These are phyloP conservation scores for Danionella cerebrum DNA, from an alignment of 2,113 vertebrate genomes.

Conservation along the genomic window DNA sequence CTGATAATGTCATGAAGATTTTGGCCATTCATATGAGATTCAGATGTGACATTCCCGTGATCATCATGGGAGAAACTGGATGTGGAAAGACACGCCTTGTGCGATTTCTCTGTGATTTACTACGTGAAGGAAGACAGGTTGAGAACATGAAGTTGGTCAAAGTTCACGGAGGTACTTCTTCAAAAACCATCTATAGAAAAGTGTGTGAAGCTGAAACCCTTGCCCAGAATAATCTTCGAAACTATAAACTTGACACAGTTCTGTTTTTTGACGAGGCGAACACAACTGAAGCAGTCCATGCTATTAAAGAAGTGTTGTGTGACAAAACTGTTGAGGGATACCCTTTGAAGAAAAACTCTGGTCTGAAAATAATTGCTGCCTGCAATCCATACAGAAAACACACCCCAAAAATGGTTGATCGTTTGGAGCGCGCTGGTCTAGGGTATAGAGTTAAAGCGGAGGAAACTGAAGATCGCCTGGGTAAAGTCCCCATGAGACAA, in stretches of 20 bases:
- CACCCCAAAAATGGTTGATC: constrained; percentile 57
- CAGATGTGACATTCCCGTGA: constrained; percentile 68
- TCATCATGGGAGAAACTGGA: constrained; percentile 74
- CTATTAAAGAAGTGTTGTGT: constrained; percentile 72
- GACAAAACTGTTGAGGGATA: constrained; percentile 61
- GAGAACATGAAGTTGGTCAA: constrained; percentile 70
- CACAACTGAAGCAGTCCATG: constrained; percentile 71
- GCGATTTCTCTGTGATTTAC: constrained; percentile 65
- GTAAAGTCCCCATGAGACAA: constrained; percentile 66
- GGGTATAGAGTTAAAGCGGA: constrained; percentile 66
- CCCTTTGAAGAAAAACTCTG: constrained; percentile 46
- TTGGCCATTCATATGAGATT: constrained; percentile 73
- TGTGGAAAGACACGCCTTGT: constrained; percentile 72
- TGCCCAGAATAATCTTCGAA: constrained; percentile 46
- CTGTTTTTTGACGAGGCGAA: constrained; percentile 75
- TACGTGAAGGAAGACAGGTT: constrained; percentile 47
- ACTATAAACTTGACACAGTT: constrained; percentile 59
- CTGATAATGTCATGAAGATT: constrained; percentile 77
- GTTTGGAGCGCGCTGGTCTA: constrained; percentile 66
- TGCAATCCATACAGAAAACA: constrained; percentile 74
- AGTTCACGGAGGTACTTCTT: constrained; percentile 69
- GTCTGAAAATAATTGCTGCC: constrained; percentile 69
- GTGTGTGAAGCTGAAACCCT: constrained; percentile 60
- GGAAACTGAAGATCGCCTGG: constrained; percentile 66
- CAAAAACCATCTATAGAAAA: constrained; percentile 64